Evolutionary conservation across 2,797 vertebrate genomes (phyloP), one percentile per base, ranked within the genome.

Genomic region (Aulostomus chinensis): DNA sequence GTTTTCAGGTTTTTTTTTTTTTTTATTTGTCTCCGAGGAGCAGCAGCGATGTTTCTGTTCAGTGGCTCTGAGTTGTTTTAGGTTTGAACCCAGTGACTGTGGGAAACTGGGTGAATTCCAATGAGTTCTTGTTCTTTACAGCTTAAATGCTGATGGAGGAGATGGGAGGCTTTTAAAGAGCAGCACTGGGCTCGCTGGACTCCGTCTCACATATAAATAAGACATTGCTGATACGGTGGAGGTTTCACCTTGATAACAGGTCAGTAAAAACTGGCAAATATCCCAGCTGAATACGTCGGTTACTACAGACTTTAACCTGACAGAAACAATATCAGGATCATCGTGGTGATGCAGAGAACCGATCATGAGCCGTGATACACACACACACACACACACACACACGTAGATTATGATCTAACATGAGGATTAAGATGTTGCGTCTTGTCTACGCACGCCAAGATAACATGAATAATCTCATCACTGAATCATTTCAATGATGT

Each of bases 21-120:
- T 41, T 21, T n/a, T n/a, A n/a, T 21, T 31, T 45, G 42, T 71
- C 63, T 75, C 74, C 3, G 3, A 48, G 38, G 54, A 78, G 7
- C 57, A 18, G 42, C 47, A 20, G 37, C 10, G 45, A 46, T 56
- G 46, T 55, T 67, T 45, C 39, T 47, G 25, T 33, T 61, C 59
- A 36, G 30, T 42, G 38, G 37, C 43, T 43, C 12, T 4, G 30
- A n/a, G n/a, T 25, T 46, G 40, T 59, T 61, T 42, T 35, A 25
- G 42, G 35, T 69, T 48, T 68, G 66, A 80, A 68, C 51, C 38
- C 45, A 45, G 57, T 46, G 54, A 58, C 67, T 73, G 50, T 67
- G 58, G 53, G 54, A 75, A 68, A 57, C 36, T 42, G 50, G 49
- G 2, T 3, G 15, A 48, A 66, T 57, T 61, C 42, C 52, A 53